A percentile compares a stretch with the other conserved stretches of the same genome.
These are phyloP conservation scores for Turdus rufiventris DNA, from an alignment of 2,113 vertebrate genomes.

Conservation along the genomic window DNA sequence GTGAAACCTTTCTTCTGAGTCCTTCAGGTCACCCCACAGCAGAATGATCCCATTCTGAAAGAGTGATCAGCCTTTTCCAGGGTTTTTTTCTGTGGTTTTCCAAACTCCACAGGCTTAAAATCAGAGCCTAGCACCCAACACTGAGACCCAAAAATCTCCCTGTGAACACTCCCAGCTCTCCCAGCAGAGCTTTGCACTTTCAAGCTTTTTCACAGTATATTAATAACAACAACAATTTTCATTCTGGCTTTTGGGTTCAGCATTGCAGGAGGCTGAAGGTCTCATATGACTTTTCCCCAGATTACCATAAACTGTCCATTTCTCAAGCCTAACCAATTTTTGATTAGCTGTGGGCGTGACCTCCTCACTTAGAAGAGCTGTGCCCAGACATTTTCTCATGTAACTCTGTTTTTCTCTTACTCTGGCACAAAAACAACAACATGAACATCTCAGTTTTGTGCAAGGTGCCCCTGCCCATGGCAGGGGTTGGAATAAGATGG, in stretches of 20 bases:
- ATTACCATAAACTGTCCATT: not conserved
- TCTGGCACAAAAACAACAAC: not conserved
- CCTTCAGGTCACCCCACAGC: not conserved
- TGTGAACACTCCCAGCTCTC: not conserved
- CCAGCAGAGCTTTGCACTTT: not conserved
- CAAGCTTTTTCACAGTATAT: not conserved
- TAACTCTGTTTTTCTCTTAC: not conserved
- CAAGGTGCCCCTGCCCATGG: not conserved
- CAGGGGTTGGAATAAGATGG: not conserved
- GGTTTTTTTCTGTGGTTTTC: not conserved
- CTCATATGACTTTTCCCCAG: not conserved
- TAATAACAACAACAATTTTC: not conserved
- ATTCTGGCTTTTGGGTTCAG: not conserved
- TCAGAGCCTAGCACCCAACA: not conserved
- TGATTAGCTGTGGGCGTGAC: not conserved
- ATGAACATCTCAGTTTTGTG: not conserved
- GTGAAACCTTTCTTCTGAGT: not conserved
- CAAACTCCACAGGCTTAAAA: accelerated
- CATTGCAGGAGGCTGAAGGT: accelerated
- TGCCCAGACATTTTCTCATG: not conserved
- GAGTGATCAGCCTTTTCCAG: not conserved
- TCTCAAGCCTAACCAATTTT: not conserved
- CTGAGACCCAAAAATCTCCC: not conserved
- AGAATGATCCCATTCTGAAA: not conserved
- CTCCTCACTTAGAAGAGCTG: not conserved